Evolutionary conservation across 2,888 invertebrate species (phyloP).

Genomic region (Lamproptera curius): DNA sequence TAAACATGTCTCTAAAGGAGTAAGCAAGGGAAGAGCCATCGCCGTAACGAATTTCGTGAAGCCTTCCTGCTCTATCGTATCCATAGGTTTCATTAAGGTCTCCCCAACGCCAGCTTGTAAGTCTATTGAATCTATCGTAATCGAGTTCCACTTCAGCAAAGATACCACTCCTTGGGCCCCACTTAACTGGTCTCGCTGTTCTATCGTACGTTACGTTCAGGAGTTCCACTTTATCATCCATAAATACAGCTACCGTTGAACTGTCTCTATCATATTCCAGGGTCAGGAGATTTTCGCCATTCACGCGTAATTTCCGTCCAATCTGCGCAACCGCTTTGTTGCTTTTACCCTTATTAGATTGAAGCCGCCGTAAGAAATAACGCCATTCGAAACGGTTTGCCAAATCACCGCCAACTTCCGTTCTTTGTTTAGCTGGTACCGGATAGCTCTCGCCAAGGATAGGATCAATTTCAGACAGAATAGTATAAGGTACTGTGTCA

Average conservation of each 20-base stretch:
- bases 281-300: slow-evolving; percentile 93
- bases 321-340: slow-evolving; percentile 88
- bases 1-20: slow-evolving; percentile 94
- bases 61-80: slow-evolving; percentile 92
- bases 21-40: slow-evolving; percentile 95
- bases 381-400: slow-evolving; percentile 98
- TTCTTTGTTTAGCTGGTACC: slow-evolving; percentile 93
- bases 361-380: slow-evolving; percentile 89
- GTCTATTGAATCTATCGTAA: slow-evolving; percentile 93
- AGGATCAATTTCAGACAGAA: slow-evolving; percentile 92
- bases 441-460: slow-evolving; percentile 94
- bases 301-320: slow-evolving; percentile 90
- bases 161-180: slow-evolving; percentile 90
- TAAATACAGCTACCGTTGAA: slow-evolving; percentile 90
- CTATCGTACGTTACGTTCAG: slow-evolving; percentile 92
- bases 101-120: slow-evolving; percentile 96
- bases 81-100: slow-evolving; percentile 93
- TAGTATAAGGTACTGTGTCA: slow-evolving; percentile 93
- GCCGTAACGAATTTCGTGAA: slow-evolving; percentile 93
- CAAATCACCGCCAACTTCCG: slow-evolving; percentile 92
- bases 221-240: slow-evolving; percentile 91
- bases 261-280: slow-evolving; percentile 94
- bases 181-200: slow-evolving; percentile 89
- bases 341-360: slow-evolving; percentile 79
- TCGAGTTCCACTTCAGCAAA: slow-evolving; percentile 94